A percentile compares a stretch with the other conserved stretches of the same genome.
These are phyloP conservation scores for Noturus placidus DNA, from an alignment of 2,113 vertebrate species.

Conservation along the genomic window DNA sequence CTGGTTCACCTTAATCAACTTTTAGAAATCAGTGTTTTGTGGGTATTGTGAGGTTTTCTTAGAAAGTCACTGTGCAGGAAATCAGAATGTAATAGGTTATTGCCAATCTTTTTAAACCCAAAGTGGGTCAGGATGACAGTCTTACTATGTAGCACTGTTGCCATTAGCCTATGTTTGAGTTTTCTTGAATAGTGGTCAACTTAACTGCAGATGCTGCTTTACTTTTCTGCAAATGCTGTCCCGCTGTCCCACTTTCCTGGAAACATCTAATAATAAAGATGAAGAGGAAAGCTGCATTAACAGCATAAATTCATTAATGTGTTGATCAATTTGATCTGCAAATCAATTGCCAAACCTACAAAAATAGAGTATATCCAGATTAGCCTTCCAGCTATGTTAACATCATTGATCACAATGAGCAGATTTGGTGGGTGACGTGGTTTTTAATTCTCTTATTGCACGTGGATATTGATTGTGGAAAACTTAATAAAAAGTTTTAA, in stretches of 20 bases:
- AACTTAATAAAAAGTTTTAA: background rate
- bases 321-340: background rate
- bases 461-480: background rate
- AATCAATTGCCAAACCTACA: background rate
- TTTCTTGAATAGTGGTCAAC: conserved; percentile 5
- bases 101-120: conserved; percentile 36
- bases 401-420: conserved; percentile 30
- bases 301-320: conserved; percentile 8
- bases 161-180: conserved; percentile 25
- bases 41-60: conserved; percentile 8
- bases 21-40: background rate
- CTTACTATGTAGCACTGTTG: background rate
- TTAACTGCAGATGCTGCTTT: conserved; percentile 6
- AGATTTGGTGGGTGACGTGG: conserved; percentile 12
- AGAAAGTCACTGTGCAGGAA: conserved; percentile 14
- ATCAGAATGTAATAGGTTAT: conserved; percentile 31
- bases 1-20: conserved; percentile 9
- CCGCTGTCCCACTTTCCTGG: background rate
- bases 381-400: background rate
- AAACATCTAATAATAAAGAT: background rate
- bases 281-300: background rate
- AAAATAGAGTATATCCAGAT: background rate
- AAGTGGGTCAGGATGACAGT: conserved; percentile 33
- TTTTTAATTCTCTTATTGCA: background rate
- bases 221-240: conserved; percentile 9